Base-by-base conservation (phyloP, 2,113 vertebrate species). In the Oryzias celebensis region DNA sequence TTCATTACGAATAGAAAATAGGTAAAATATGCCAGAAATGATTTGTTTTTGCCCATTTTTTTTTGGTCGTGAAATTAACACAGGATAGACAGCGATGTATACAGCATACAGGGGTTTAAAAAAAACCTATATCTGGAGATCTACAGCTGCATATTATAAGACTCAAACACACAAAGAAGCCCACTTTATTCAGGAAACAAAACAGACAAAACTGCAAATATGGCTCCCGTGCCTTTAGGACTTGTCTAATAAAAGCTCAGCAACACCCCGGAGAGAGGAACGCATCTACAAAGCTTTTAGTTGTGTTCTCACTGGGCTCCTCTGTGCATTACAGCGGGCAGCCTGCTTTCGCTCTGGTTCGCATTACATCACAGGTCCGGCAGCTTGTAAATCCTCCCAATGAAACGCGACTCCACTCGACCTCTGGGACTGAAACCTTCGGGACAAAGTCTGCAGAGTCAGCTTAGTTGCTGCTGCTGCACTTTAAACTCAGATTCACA, bases 281-380 rank as follows among this genome's bases (percentile, higher is more conserved):
- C 28, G 20, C 46, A 53, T 77, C 74, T 69, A 68, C 73, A 77
- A 75, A 80, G 85, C 79, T 81, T 83, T 85, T 73, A 74, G 72
- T 47, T 78, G 58, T 61, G 63, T 77, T 78, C 73, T 18, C 72
- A 79, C 62, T 49, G 66, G 54, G 26, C 67, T 68, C 42, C 70
- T 73, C 71, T 58, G 63, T 65, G 31, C 26, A 64, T 70, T 68
- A 62, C 60, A 68, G 60, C 53, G 52, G 66, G 36, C 81, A 86
- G 71, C 77, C 75, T 76, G 73, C 20, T 20, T 65, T 86, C 75
- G 44, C 61, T 53, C 62, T 68, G 70, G 71, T 84, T 89, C 71
- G 14, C 80, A 85, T 88, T 81, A 89, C 82, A 84, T 89, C 88
- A 87, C 77, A 75, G 50, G 66, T 80, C 51, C 42, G 20, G 80